Conservation (phyloP, 2,888 invertebrate species). For the Philaethria dido region DNA sequence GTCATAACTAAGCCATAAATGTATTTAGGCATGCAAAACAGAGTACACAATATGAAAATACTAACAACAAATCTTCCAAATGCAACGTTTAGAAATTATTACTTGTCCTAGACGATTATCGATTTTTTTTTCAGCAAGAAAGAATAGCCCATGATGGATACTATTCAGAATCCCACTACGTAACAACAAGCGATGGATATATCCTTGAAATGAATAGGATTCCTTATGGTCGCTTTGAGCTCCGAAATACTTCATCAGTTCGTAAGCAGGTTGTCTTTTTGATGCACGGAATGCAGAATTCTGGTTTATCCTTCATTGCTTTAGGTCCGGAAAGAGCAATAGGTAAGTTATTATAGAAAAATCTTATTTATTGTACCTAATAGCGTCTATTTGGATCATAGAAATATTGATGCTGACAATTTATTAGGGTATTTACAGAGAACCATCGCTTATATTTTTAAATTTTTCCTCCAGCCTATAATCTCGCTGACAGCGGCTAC, state of each 20-base stretch:
- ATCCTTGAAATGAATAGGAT: constrained; percentile 55
- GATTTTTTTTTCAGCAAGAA: constrained; percentile 11
- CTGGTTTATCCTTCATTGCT: constrained; percentile 47
- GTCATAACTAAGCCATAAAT: no score
- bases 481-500: constrained; percentile 86
- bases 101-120: no score
- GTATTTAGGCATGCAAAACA: no score
- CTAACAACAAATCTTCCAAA: no score
- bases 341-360: constrained; percentile 46
- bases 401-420: no score
- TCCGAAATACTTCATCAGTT: constrained; percentile 17
- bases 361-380: no score
- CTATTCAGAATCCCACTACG: constrained; percentile 49
- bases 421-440: no score
- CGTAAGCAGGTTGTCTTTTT: constrained; percentile 51
- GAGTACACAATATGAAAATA: no score
- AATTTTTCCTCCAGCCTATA: constrained; percentile 84
- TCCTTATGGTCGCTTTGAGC: constrained; percentile 47
- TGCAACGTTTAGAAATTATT: no score
- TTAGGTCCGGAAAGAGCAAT: constrained; percentile 48
- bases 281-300: constrained; percentile 53
- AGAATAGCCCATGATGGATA: constrained; percentile 49
- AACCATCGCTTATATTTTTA: no score
- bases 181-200: constrained; percentile 54
- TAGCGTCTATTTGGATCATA: no score